These are phyloP conservation scores for Anaspis maculata DNA, from an alignment of 2,888 invertebrate genomes.

Conservation along the genomic window DNA sequence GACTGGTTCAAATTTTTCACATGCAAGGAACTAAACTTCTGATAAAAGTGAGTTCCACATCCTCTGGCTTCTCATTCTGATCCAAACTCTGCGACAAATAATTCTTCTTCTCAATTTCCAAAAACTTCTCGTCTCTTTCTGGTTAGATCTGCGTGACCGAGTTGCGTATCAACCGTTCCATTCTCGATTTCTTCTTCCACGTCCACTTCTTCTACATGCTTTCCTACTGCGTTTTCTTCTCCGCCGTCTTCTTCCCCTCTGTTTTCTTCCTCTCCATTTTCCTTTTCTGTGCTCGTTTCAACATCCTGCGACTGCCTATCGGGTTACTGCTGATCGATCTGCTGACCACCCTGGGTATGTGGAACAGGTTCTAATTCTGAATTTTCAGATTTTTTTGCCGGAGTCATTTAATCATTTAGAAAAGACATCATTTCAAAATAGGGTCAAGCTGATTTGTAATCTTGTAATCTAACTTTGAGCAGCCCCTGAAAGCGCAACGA, in stretches of 20 bases:
- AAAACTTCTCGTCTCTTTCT: background rate
- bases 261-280: too few species aligned
- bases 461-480: background rate
- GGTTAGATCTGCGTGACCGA: too few species aligned
- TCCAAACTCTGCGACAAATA: background rate
- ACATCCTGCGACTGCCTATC: too few species aligned
- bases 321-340: too few species aligned
- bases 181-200: too few species aligned
- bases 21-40: background rate
- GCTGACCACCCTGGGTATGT: too few species aligned
- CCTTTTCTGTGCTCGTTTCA: background rate
- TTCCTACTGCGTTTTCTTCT: too few species aligned
- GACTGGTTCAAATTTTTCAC: constrained; percentile 1
- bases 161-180: too few species aligned
- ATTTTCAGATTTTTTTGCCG: background rate
- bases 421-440: constrained; percentile 3
- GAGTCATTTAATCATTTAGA: background rate
- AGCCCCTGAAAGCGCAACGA: background rate
- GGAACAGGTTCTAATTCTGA: background rate
- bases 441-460: constrained; percentile 2
- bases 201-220: too few species aligned
- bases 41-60: background rate
- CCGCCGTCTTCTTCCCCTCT: too few species aligned
- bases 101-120: background rate
- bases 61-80: background rate